Evolutionary conservation across 2,888 invertebrate species (phyloP).

Genomic region (Aphelenchoides bicaudatus): DNA sequence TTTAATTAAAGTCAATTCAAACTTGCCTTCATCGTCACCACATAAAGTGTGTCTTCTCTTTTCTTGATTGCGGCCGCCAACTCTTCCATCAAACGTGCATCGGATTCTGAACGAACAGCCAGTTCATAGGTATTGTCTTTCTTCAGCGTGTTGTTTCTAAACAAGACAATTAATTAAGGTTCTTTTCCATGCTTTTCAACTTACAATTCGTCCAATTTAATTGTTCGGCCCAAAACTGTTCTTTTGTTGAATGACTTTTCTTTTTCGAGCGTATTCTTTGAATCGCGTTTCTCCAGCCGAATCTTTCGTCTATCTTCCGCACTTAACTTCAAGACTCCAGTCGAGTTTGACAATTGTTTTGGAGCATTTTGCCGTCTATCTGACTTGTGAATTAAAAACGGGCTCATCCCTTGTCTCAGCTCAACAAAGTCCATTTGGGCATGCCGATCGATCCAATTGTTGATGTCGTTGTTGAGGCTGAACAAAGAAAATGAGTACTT

Average conservation of each 20-base stretch:
- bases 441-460: slow-evolving; percentile 49
- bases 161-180: too few relatives aligned
- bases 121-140: slow-evolving; percentile 15
- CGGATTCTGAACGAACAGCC: slow-evolving; percentile 3
- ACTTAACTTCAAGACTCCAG: not conserved
- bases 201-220: too few relatives aligned
- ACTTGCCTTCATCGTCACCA: slow-evolving; percentile 45
- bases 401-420: slow-evolving; percentile 26
- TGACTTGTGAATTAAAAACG: slow-evolving; percentile 33
- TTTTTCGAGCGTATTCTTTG: too few relatives aligned
- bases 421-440: slow-evolving; percentile 35
- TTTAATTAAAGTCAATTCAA: not conserved
- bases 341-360: not conserved
- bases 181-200: too few relatives aligned
- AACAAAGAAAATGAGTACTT: slow-evolving; percentile 27
- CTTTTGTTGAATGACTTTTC: too few relatives aligned
- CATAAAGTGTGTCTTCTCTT: slow-evolving; percentile 46
- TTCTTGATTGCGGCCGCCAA: slow-evolving; percentile 39
- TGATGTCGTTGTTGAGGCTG: slow-evolving; percentile 47
- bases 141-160: slow-evolving; percentile 5
- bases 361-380: too few relatives aligned
- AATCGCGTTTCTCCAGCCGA: not conserved
- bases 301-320: not conserved
- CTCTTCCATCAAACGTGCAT: slow-evolving; percentile 22
- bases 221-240: too few relatives aligned